These are phyloP conservation scores for Corythaixoides concolor DNA, from an alignment of 2,113 vertebrate species.

Conservation along the genomic window DNA sequence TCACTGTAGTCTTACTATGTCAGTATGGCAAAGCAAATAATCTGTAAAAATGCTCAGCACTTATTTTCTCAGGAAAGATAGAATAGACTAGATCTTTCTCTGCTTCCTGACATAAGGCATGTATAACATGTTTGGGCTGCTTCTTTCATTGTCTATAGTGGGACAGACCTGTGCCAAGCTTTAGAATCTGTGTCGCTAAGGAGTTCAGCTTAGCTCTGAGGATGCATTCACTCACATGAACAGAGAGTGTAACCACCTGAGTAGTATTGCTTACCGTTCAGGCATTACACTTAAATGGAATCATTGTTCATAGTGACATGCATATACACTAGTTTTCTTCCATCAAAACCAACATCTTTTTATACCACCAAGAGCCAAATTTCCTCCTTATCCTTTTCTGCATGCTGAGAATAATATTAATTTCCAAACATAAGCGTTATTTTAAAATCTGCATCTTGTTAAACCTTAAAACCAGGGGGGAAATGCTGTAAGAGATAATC, in stretches of 20 bases:
- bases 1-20: background rate
- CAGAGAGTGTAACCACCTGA: background rate
- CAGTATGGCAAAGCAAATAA: background rate
- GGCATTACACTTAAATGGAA: background rate
- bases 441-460: background rate
- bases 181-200: background rate
- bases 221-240: rapidly evolving
- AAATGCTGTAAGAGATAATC: background rate
- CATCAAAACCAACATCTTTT: background rate
- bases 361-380: background rate
- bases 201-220: background rate
- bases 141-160: background rate
- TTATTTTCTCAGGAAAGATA: background rate
- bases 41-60: background rate
- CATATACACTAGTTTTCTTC: background rate
- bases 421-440: background rate
- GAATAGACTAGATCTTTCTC: background rate
- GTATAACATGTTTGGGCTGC: background rate
- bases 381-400: background rate
- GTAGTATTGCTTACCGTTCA: background rate
- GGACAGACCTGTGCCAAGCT: background rate
- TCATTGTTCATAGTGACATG: background rate
- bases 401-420: background rate
- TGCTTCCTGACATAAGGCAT: background rate
- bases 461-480: background rate